Percentiles rank a stretch among this genome's conserved stretches.
phyloP scores from a whole-genome alignment of 2,888 invertebrate species.

The Lapara coniferarum region DNA sequence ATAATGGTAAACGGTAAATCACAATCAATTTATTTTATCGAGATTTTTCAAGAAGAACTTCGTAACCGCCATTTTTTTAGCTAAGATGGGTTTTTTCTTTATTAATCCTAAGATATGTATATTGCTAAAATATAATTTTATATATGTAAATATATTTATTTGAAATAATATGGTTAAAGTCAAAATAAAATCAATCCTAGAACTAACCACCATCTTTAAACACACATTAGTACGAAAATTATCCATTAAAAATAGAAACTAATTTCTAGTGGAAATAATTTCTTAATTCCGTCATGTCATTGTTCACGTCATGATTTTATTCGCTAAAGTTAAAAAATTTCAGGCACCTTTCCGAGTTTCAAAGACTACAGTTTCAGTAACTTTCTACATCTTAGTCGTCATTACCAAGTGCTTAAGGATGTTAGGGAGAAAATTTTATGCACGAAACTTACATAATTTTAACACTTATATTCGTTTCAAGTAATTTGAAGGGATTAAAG shows the following conservation, averaged over 20 bases:
- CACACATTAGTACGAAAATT: background rate
- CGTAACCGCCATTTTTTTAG: no score
- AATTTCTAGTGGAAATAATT: background rate
- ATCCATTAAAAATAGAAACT: background rate
- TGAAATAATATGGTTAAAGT: no score
- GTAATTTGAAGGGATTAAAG: background rate
- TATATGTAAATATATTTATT: no score
- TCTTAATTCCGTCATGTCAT: background rate
- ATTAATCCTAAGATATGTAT: no score
- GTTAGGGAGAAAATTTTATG: background rate
- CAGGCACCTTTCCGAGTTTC: background rate
- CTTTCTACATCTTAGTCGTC: background rate
- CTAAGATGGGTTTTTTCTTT: no score
- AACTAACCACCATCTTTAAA: background rate
- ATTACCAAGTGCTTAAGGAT: slow-evolving; percentile 10
- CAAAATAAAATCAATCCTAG: background rate
- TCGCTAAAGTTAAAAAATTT: slow-evolving; percentile 5
- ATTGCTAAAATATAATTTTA: no score
- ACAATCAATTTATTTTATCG: no score
- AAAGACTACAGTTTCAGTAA: slow-evolving; percentile 8
- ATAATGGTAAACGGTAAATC: no score
- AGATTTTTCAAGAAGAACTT: no score
- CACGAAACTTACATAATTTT: slow-evolving; percentile 9
- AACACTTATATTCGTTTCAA: background rate
- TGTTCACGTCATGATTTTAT: background rate